Base-by-base conservation (phyloP, 2,797 vertebrate species). In the Peromyscus eremicus region DNA sequence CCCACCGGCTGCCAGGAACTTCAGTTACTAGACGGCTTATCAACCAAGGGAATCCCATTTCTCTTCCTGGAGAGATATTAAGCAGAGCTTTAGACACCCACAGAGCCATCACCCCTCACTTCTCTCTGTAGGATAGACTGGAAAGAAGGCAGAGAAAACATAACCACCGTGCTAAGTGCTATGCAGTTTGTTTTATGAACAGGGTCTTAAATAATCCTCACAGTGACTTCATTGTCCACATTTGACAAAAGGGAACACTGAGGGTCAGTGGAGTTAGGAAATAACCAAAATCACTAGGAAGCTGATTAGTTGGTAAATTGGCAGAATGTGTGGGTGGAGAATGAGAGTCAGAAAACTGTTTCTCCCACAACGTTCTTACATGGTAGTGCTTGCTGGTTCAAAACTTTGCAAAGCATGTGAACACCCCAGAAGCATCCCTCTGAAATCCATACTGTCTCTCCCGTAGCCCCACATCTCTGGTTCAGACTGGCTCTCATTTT, bases 191-290 rank as follows among this genome's bases (percentile, higher is more conserved):
- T 79, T 71, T 96, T 89, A 66, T 32, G 66, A 34, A 90, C 37
- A 27, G 89, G 85, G 1, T 79, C 60, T 87, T 57, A 62, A 66
- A 88, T 92, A 84, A 91, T 87, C 57, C 40, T 92, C 25, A 81
- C n/a, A 92, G n/a, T 90, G 83, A 77, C 34, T 21, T 73, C 52
- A 90, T 43, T 43, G 23, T 14, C n/a, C 9, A 37, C n/a, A 88
- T 70, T 70, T 96, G 90, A 97, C 79, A 96, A 85, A 94, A 23
- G 23, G 12, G 37, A 92, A 91, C 88, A 82, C 32, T 79, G 93
- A 88, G 89, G 52, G 23, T 95, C 40, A 89, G 32, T 37, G 34
- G 60, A 93, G 49, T 94, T 92, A 77, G 52, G 52, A 70, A 93
- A 96, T 46, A 89, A 81, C 17, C 80, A 87, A 87, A 91, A 49